Evolutionary conservation across 2,888 invertebrate species (phyloP).

Genomic region (Agriopis aurantiaria): DNA sequence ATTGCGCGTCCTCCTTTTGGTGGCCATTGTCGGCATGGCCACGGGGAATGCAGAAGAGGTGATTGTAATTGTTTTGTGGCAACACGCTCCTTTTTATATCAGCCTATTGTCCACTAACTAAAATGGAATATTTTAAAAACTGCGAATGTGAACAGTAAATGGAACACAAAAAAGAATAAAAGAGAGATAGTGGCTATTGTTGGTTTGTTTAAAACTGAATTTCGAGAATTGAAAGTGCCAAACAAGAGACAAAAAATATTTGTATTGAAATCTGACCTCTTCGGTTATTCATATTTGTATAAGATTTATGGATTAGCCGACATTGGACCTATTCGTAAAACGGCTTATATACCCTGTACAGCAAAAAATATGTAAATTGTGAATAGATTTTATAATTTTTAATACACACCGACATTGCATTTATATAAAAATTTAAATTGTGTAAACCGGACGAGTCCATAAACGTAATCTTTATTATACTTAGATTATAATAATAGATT

Average conservation of each 20-base stretch:
- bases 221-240: constrained; percentile 33
- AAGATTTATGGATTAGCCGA: too few species aligned
- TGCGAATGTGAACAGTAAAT: constrained; percentile 18
- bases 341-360: too few species aligned
- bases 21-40: constrained; percentile 45
- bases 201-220: constrained; percentile 26
- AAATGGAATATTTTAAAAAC: constrained; percentile 30
- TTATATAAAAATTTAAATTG: too few species aligned
- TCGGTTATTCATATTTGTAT: background rate
- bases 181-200: constrained; percentile 30
- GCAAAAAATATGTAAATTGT: too few species aligned
- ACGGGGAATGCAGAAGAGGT: constrained; percentile 56
- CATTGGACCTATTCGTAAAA: too few species aligned
- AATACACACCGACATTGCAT: too few species aligned
- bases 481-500: too few species aligned
- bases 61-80: constrained; percentile 59
- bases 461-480: too few species aligned
- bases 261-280: constrained; percentile 10
- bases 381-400: too few species aligned
- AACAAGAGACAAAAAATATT: constrained; percentile 18
- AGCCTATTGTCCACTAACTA: constrained; percentile 27
- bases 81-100: constrained; percentile 39
- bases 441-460: too few species aligned
- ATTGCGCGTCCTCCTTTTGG: constrained; percentile 50
- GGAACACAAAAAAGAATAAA: constrained; percentile 28